Evolutionary conservation across 2,113 vertebrate genomes (phyloP).

Genomic region (Phocoena sinus): DNA sequence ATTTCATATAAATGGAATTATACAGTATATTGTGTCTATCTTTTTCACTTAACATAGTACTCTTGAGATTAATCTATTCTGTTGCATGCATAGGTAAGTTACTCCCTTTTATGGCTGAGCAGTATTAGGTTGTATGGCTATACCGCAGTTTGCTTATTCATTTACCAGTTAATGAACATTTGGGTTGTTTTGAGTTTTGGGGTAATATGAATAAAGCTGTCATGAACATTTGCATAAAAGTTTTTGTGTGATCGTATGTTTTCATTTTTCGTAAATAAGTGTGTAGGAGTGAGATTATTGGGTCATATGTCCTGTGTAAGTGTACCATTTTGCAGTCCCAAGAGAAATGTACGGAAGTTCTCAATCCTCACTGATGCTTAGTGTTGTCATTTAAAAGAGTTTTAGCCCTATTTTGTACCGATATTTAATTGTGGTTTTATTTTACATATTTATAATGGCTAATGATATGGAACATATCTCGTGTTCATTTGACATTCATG

Average conservation of each 20-base stretch:
- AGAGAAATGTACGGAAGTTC: not conserved
- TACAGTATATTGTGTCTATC: not conserved
- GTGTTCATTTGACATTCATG: not conserved
- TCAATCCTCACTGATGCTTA: not conserved
- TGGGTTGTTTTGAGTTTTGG: not conserved
- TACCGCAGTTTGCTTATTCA: not conserved
- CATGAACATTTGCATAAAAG: not conserved
- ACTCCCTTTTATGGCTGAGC: not conserved
- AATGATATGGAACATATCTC: not conserved
- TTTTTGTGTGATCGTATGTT: not conserved
- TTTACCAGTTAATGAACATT: not conserved
- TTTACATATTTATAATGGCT: not conserved
- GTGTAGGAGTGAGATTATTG: not conserved
- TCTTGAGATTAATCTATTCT: not conserved
- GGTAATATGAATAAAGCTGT: not conserved
- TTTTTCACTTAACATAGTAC: not conserved
- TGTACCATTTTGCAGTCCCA: not conserved
- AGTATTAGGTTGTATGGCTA: not conserved
- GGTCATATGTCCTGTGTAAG: not conserved
- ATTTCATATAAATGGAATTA: not conserved
- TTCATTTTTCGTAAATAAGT: conserved; percentile 10
- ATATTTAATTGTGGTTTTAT: not conserved
- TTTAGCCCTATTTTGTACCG: not conserved
- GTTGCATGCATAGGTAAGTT: not conserved
- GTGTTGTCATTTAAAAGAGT: not conserved